Evolutionary conservation across 2,113 vertebrate species (phyloP), one percentile per base, ranked within the genome.

Genomic region (Lepus europaeus): DNA sequence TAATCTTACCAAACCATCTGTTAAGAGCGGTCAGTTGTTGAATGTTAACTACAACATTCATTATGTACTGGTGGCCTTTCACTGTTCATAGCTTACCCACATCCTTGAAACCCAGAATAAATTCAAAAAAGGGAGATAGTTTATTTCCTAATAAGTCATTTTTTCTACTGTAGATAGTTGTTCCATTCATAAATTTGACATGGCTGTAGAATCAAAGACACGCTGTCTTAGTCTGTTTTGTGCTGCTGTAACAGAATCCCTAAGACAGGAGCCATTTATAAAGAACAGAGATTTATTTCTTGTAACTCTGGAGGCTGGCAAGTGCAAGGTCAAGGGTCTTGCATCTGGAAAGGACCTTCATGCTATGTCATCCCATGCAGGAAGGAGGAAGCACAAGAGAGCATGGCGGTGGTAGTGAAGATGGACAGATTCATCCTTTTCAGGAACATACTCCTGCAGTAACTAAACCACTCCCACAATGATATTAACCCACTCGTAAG

Each of bases 121-220:
- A 25, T 0, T 61, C n/a, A 59, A 88, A 89, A 78, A 3, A 85
- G 17, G 23, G 61, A 89, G 20, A 82, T n/a, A 61, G 20, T 83
- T 45, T 25, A 81, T 78, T 94, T 91, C 66, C 89, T 84, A 72
- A 56, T 19, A 88, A 63, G 12, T 25, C 49, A 8, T 74, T 51
- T 85, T 81, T 14, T 89, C 49, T 92, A 12, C 12, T 74, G 45
- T 19, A 92, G 59, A 77, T 22, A 91, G 80, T 84, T 89, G 31
- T 66, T 76, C 31, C 93, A n/a, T 36, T 85, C 70, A 56, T 23
- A 80, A 81, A 79, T 64, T 95, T 95, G 45, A 93, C 77, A 51
- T 63, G 49, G 31, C 74, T 90, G 8, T 49, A 83, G 64, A 94
- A 90, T 79, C n/a, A 83, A 73, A 93, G 31, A 66, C 11, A 23